phyloP scores from a whole-genome alignment of 1,140 invertebrate species.

The roundworm (Caenorhabditis elegans) region DNA sequence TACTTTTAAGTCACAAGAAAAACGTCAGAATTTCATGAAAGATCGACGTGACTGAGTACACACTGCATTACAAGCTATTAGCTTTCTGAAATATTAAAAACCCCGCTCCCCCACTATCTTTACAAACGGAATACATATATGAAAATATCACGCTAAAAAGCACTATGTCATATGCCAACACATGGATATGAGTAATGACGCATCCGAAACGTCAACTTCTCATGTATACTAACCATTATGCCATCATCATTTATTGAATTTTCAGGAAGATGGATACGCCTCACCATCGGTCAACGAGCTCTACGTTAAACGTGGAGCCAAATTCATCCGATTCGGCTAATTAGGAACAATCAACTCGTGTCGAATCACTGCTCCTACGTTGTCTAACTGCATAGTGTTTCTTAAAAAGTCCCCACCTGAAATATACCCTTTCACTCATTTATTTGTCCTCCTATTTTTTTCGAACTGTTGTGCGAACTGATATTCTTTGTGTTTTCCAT shows the following conservation, averaged over 20 bases:
- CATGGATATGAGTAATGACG: neutral
- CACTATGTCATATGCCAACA: slow-evolving; percentile 7
- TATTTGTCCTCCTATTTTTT: neutral
- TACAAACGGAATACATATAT: neutral
- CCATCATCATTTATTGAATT: neutral
- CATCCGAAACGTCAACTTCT: neutral
- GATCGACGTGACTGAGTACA: neutral
- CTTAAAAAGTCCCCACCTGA: neutral
- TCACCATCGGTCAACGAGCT: slow-evolving; percentile 3
- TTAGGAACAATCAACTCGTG: neutral
- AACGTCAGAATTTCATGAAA: neutral
- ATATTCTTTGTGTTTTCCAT: slow-evolving; percentile 13
- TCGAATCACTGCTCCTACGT: slow-evolving; percentile 28
- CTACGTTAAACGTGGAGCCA: slow-evolving; percentile 33
- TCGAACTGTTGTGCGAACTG: slow-evolving; percentile 11
- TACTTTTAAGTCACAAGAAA: neutral
- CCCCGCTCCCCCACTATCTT: neutral
- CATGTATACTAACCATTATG: too few species aligned
- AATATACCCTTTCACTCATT: neutral
- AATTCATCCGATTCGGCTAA: slow-evolving; percentile 41
- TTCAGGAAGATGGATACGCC: slow-evolving; percentile 23
- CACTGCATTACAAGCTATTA: slow-evolving; percentile 7
- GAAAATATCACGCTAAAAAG: slow-evolving; percentile 12
- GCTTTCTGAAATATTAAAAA: slow-evolving; percentile 10
- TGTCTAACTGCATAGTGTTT: slow-evolving; percentile 19